A percentile compares a stretch with the other conserved stretches of the same genome.
These are phyloP conservation scores for Cyprinus carpio DNA, from an alignment of 2,113 vertebrate species.

Conservation along the genomic window DNA sequence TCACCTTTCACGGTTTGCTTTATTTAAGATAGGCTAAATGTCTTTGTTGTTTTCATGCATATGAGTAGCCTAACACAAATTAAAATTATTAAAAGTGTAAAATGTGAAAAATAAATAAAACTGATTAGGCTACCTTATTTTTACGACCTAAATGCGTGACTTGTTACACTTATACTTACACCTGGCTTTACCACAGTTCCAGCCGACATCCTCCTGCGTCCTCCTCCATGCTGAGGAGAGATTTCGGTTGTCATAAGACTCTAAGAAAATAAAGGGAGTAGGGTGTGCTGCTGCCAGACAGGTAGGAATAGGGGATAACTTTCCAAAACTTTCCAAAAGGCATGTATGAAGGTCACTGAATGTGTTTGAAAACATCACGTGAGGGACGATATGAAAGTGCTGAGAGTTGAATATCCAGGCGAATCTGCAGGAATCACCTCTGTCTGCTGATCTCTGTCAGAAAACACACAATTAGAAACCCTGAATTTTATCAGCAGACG, in stretches of 20 bases:
- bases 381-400: background rate
- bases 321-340: background rate
- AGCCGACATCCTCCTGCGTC: background rate
- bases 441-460: background rate
- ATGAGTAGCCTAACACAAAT: background rate
- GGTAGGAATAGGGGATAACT: background rate
- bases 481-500: background rate
- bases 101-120: background rate
- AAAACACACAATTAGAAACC: background rate
- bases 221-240: background rate
- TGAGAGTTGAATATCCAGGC: background rate
- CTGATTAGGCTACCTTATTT: background rate
- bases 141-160: background rate
- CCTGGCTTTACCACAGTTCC: background rate
- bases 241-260: background rate
- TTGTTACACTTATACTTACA: background rate
- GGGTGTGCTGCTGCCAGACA: background rate
- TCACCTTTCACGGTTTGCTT: background rate
- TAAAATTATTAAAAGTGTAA: background rate
- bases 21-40: background rate
- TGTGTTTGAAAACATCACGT: background rate
- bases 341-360: background rate
- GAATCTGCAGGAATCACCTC: background rate
- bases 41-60: background rate
- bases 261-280: background rate